These are phyloP conservation scores for Pseudomyrmex dendroicus DNA, from an alignment of 1,140 invertebrate genomes.

Conservation along the genomic window DNA sequence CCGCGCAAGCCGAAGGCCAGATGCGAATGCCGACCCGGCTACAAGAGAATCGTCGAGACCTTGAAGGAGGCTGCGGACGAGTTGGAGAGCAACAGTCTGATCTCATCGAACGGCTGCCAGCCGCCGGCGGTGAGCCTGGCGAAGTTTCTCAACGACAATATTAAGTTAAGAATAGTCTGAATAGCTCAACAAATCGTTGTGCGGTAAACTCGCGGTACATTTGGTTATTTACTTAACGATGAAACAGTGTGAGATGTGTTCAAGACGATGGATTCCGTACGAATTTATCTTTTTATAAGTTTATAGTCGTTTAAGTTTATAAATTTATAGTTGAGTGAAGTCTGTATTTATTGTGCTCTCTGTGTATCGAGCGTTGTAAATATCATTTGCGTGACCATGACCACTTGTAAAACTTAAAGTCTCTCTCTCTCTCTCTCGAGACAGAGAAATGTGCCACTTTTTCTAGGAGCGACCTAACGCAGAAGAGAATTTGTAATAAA, in stretches of 20 bases:
- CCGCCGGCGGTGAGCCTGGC: conserved; percentile 84
- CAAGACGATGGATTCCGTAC: too few species aligned
- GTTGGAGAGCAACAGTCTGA: conserved; percentile 77
- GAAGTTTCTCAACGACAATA: conserved; percentile 83
- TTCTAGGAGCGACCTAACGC: conserved; percentile 6
- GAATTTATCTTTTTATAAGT: conserved; percentile 15
- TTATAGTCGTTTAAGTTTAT: neutral
- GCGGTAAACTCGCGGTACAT: neutral
- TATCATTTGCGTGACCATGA: conserved; percentile 31
- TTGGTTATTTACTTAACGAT: neutral
- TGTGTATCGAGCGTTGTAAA: conserved; percentile 61
- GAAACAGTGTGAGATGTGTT: neutral
- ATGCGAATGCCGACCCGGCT: conserved; percentile 91
- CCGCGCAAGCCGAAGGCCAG: conserved; percentile 81
- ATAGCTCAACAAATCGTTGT: neutral
- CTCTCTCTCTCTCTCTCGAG: neutral
- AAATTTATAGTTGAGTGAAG: neutral
- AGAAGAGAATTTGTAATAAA: conserved; percentile 34
- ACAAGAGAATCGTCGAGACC: conserved; percentile 81
- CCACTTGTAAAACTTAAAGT: too few species aligned
- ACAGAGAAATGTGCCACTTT: conserved; percentile 47
- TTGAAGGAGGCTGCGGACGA: conserved; percentile 59
- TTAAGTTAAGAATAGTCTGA: conserved; percentile 65
- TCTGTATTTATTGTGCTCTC: conserved; percentile 45
- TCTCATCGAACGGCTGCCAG: conserved; percentile 80